phyloP scores from a whole-genome alignment of 35 echinoderm and acorn worm genomes.

The Apostichopus japonicus region DNA sequence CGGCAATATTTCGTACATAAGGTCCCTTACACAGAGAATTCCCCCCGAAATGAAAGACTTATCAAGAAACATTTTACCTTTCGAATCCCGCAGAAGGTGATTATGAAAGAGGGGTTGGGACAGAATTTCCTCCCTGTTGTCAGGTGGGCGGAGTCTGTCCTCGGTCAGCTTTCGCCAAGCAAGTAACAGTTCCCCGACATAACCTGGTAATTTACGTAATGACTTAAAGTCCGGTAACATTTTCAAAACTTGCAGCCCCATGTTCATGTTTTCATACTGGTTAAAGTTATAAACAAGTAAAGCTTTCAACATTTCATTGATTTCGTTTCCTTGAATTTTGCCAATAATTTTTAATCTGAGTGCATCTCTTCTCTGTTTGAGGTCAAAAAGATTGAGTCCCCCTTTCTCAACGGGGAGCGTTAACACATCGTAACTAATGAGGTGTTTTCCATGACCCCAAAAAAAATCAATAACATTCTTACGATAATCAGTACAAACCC shows the following conservation, averaged over 20 bases:
- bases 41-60: no score
- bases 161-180: not conserved
- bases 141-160: conserved; percentile 2
- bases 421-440: no score
- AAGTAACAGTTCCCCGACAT: not conserved
- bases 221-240: not conserved
- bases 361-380: conserved; percentile 5
- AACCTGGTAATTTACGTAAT: not conserved
- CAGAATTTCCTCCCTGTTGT: not conserved
- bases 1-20: no score
- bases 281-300: conserved; percentile 22
- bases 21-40: no score
- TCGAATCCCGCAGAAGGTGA: not conserved
- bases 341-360: conserved; percentile 17
- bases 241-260: conserved; percentile 16
- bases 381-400: conserved; percentile 16
- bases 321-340: not conserved
- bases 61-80: not conserved
- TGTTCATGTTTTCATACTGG: conserved; percentile 23
- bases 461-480: not conserved
- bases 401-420: not conserved
- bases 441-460: not conserved
- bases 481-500: not conserved
- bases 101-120: conserved; percentile 21
- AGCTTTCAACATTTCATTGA: conserved; percentile 6